phyloP scores from a whole-genome alignment of 2,113 vertebrate genomes.

The Chunga burmeisteri region DNA sequence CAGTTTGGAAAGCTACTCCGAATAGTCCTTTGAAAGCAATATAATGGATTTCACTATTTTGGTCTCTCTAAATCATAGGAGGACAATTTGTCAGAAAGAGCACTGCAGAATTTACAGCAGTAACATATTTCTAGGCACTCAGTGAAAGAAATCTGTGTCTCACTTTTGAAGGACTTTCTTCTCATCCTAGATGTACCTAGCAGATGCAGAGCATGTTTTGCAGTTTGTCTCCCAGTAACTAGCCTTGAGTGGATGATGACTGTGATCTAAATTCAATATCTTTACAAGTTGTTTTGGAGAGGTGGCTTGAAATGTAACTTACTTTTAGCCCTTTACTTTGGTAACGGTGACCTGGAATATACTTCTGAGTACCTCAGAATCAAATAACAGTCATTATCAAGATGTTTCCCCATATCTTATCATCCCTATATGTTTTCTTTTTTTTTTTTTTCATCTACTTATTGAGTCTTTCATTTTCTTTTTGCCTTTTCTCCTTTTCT shows the following conservation, averaged over 20 bases:
- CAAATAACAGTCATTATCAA: not conserved
- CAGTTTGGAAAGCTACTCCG: not conserved
- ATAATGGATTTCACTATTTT: not conserved
- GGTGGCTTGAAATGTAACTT: not conserved
- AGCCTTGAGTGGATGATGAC: not conserved
- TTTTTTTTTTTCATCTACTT: not conserved
- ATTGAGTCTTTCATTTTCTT: not conserved
- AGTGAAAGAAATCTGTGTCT: not conserved
- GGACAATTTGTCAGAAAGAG: not conserved
- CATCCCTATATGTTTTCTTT: not conserved
- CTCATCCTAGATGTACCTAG: not conserved
- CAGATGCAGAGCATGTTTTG: not conserved
- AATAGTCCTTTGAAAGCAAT: not conserved
- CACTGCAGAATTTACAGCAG: not conserved
- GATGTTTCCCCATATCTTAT: not conserved
- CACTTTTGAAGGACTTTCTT: not conserved
- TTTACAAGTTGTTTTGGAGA: not conserved
- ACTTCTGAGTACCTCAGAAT: not conserved
- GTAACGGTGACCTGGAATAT: not conserved
- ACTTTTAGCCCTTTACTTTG: not conserved
- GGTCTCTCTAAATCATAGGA: not conserved
- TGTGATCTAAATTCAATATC: not conserved
- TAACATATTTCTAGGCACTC: not conserved
- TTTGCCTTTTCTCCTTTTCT: not conserved
- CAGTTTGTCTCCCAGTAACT: not conserved